Conservation (phyloP, 2,797 vertebrate genomes). For the Scolopax rusticola region DNA sequence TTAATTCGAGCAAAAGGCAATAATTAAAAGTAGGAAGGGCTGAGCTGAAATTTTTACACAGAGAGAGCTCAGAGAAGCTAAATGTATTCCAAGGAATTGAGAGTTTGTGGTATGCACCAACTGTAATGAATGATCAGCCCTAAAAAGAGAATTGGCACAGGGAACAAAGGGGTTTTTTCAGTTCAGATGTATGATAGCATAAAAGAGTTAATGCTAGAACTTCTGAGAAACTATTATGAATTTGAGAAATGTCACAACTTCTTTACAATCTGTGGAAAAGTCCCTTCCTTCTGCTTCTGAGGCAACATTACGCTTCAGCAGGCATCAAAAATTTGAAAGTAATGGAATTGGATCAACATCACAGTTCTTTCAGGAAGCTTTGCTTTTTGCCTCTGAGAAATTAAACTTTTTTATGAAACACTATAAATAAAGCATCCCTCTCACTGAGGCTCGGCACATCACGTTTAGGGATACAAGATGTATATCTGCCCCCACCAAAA, state of each 20-base stretch:
- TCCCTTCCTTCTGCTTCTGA: conserved; percentile 19
- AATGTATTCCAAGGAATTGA: background rate
- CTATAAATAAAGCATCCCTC: background rate
- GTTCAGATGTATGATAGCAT: background rate
- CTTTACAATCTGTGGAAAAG: conserved; percentile 9
- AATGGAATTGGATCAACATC: conserved; percentile 45
- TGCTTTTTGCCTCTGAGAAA: conserved; percentile 25
- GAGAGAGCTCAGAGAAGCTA: background rate
- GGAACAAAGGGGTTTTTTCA: conserved; percentile 42
- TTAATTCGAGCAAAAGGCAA: background rate
- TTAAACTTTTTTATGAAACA: conserved; percentile 28
- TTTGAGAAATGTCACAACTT: conserved; percentile 54
- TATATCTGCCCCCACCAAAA: background rate
- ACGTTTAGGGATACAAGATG: background rate
- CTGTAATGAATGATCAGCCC: background rate
- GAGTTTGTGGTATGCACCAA: background rate
- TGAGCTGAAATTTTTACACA: background rate
- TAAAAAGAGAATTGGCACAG: background rate
- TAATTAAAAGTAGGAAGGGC: background rate
- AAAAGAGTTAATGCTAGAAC: conserved; percentile 27
- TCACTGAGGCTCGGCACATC: background rate
- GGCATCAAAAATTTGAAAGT: conserved; percentile 21
- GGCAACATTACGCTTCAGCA: background rate
- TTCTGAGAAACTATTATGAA: conserved; percentile 35
- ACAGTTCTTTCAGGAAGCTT: conserved; percentile 2